A percentile compares a stretch with the other conserved stretches of the same genome.
These are phyloP conservation scores for Gymnoscopelus microlampas DNA, from an alignment of 2,797 vertebrate species.

Conservation along the genomic window DNA sequence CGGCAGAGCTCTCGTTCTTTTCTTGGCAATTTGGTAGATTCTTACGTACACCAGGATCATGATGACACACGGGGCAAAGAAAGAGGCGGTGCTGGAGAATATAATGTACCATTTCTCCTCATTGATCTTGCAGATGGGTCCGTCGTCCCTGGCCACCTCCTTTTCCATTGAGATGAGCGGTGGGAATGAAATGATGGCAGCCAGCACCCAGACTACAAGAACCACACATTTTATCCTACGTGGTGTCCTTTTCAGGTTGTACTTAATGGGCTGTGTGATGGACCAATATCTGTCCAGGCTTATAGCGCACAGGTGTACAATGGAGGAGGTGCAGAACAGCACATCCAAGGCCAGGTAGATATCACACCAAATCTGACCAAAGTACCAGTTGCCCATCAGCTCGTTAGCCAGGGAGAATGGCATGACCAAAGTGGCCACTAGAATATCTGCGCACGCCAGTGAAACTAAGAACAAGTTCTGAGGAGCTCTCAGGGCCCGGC, in stretches of 20 bases:
- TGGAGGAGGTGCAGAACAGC: slow-evolving; percentile 97
- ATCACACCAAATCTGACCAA: slow-evolving; percentile 94
- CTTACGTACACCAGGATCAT: slow-evolving; percentile 93
- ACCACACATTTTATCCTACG: slow-evolving; percentile 90
- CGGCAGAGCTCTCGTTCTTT: slow-evolving; percentile 84
- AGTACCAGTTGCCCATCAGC: slow-evolving; percentile 97
- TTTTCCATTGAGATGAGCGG: slow-evolving; percentile 90
- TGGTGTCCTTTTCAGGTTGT: slow-evolving; percentile 91
- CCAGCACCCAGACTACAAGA: slow-evolving; percentile 90
- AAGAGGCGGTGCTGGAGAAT: slow-evolving; percentile 91
- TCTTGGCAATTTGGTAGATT: slow-evolving; percentile 97
- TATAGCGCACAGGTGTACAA: slow-evolving; percentile 95
- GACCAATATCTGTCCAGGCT: slow-evolving; percentile 97
- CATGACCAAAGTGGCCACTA: slow-evolving; percentile 95
- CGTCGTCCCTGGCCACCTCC: slow-evolving; percentile 74
- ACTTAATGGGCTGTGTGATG: slow-evolving; percentile 89
- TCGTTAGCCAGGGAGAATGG: slow-evolving; percentile 97
- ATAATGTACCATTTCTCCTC: slow-evolving; percentile 93
- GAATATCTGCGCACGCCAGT: slow-evolving; percentile 93
- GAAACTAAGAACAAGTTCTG: slow-evolving; percentile 98
- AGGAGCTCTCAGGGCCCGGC: slow-evolving; percentile 90
- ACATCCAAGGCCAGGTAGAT: slow-evolving; percentile 97
- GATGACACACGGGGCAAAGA: slow-evolving; percentile 93
- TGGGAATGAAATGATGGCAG: slow-evolving; percentile 92
- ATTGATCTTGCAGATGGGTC: slow-evolving; percentile 85